phyloP scores from a whole-genome alignment of 2,113 vertebrate species.

The Toxotes chatareus region DNA sequence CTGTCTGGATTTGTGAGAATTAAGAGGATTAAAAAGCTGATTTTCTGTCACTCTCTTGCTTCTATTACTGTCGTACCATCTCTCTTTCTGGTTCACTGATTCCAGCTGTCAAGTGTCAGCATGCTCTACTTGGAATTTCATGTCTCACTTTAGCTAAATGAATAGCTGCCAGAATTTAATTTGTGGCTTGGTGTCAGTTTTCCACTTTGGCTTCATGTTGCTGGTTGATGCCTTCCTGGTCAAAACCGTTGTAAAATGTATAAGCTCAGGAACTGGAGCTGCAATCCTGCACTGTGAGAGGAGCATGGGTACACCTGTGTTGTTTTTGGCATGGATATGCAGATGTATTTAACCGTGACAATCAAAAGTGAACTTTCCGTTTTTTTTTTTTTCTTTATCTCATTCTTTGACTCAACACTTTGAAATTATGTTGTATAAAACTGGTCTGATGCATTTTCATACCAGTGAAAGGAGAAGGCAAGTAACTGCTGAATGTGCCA shows the following conservation, averaged over 20 bases:
- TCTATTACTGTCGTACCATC: not conserved
- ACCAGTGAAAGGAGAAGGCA: too few relatives aligned
- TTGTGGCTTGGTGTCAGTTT: conserved; percentile 33
- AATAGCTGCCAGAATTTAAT: conserved; percentile 39
- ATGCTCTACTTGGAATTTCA: not conserved
- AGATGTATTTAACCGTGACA: not conserved
- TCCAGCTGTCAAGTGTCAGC: conserved; percentile 21
- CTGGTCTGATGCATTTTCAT: too few relatives aligned
- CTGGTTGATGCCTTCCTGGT: conserved; percentile 5
- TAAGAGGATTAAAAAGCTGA: not conserved
- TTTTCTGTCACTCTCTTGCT: not conserved
- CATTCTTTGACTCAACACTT: not conserved
- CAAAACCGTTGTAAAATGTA: not conserved
- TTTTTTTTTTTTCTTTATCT: not conserved
- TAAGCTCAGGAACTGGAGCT: not conserved
- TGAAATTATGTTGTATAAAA: not conserved
- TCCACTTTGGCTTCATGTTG: not conserved
- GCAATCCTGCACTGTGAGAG: not conserved
- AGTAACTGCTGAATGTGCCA: too few relatives aligned
- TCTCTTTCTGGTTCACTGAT: not conserved
- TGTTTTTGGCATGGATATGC: not conserved
- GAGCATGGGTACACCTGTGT: not conserved
- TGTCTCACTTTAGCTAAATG: conserved; percentile 10
- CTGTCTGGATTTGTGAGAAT: not conserved
- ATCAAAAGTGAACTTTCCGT: not conserved